phyloP scores from a whole-genome alignment of 2,888 invertebrate genomes.

The Agrochola lota region DNA sequence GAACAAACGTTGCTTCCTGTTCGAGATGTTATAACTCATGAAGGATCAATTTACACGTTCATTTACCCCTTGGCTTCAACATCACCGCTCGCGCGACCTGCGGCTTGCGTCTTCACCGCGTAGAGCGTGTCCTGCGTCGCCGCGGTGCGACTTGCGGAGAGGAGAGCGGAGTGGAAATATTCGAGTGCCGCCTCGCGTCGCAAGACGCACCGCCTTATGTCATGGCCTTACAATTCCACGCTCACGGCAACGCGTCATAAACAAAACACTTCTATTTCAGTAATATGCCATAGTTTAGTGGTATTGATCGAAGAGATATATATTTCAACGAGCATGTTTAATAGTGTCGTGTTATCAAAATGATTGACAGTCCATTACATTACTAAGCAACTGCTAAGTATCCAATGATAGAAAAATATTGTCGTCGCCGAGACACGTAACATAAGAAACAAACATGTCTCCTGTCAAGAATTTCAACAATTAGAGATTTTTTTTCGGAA shows the following conservation, averaged over 20 bases:
- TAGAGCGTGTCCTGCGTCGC: no score
- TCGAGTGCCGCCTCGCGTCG: no score
- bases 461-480: no score
- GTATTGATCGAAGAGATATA: neutral
- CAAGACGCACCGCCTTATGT: no score
- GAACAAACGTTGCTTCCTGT: neutral
- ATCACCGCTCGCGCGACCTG: no score
- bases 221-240: no score
- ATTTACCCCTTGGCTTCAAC: neutral
- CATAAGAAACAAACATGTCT: conserved; percentile 12
- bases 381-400: neutral
- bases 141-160: no score
- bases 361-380: conserved; percentile 4
- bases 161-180: no score
- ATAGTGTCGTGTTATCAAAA: neutral
- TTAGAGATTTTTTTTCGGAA: neutral
- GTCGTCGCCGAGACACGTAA: no score
- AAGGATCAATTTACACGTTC: neutral
- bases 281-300: neutral
- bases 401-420: neutral
- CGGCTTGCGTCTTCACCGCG: no score
- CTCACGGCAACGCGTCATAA: neutral
- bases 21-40: neutral
- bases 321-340: neutral
- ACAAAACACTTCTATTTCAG: neutral